Conservation (phyloP, 2,797 vertebrate species). For the Helostoma temminkii region DNA sequence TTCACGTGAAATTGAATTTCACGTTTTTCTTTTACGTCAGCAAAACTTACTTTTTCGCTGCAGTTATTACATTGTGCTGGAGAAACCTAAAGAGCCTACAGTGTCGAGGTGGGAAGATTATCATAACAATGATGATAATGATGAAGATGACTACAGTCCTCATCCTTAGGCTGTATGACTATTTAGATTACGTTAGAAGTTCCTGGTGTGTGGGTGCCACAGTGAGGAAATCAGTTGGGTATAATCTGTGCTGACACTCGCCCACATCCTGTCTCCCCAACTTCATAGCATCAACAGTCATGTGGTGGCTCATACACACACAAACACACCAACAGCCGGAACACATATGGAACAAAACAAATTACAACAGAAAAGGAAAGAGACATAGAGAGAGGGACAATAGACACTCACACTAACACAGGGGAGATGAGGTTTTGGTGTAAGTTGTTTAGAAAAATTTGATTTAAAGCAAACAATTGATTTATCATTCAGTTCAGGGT, state of each 20-base stretch:
- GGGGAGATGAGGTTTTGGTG: conserved; percentile 4
- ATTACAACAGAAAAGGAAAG: conserved; percentile 46
- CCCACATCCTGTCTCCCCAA: conserved; percentile 69
- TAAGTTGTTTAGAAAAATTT: conserved; percentile 14
- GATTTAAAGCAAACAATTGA: conserved; percentile 36
- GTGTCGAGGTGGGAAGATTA: conserved; percentile 42
- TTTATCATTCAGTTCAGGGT: conserved; percentile 16
- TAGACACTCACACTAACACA: conserved; percentile 19
- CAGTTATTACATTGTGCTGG: conserved; percentile 34
- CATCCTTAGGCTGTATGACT: conserved; percentile 69
- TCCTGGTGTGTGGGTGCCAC: conserved; percentile 67
- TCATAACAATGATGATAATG: conserved; percentile 57
- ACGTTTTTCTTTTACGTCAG: conserved; percentile 1
- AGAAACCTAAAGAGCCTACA: conserved; percentile 23
- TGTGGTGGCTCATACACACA: conserved; percentile 7
- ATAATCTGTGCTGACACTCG: conserved; percentile 77
- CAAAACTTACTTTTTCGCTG: conserved; percentile 14
- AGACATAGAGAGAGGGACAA: conserved; percentile 8
- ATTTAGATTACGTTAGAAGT: conserved; percentile 69
- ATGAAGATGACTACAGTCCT: conserved; percentile 54
- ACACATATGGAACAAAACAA: conserved; percentile 43
- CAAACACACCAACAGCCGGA: conserved; percentile 14
- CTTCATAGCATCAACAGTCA: conserved; percentile 48
- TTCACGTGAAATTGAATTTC: conserved; percentile 44
- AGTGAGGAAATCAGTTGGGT: conserved; percentile 62